These are phyloP conservation scores for Hippasteria phrygiana DNA, from an alignment of 53 echinoderm and acorn worm species.

Conservation along the genomic window DNA sequence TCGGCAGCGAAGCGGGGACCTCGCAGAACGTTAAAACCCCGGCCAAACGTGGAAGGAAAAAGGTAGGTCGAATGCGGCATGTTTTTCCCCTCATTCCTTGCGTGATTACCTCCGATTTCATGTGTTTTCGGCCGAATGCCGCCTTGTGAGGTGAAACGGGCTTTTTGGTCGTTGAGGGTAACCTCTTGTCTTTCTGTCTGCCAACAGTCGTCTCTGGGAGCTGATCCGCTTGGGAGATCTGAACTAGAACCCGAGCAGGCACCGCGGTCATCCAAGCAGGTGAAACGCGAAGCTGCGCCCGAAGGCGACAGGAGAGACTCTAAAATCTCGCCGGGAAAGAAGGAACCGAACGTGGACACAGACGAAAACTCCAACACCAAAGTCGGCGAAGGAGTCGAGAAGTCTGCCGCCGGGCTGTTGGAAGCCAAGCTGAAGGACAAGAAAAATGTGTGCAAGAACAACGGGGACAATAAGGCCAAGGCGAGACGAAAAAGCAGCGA, in stretches of 20 bases:
- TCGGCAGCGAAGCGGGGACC: slow-evolving; percentile 4
- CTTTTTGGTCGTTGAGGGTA: slow-evolving; percentile 23
- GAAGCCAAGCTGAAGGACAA: slow-evolving; percentile 20
- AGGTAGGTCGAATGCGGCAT: slow-evolving; percentile 22
- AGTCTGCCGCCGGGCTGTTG: neutral
- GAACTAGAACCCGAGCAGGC: slow-evolving; percentile 32
- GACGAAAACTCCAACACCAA: slow-evolving; percentile 31
- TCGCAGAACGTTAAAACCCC: neutral
- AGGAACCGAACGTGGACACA: neutral
- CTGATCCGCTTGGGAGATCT: neutral
- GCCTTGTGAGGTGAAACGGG: neutral
- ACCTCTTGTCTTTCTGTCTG: slow-evolving; percentile 22
- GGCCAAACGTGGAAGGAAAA: slow-evolving; percentile 56
- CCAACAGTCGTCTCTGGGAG: slow-evolving; percentile 22
- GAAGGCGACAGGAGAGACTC: neutral
- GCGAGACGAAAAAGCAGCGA: slow-evolving; percentile 22
- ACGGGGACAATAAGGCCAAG: neutral
- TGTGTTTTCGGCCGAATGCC: neutral
- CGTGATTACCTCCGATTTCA: slow-evolving; percentile 5
- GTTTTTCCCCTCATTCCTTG: neutral
- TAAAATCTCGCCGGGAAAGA: neutral
- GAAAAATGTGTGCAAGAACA: neutral
- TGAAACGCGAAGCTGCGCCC: neutral
- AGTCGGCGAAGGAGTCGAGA: neutral
- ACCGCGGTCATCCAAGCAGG: slow-evolving; percentile 6